phyloP scores from a whole-genome alignment of 1,140 invertebrate species.

The Harlomillsia oculata region DNA sequence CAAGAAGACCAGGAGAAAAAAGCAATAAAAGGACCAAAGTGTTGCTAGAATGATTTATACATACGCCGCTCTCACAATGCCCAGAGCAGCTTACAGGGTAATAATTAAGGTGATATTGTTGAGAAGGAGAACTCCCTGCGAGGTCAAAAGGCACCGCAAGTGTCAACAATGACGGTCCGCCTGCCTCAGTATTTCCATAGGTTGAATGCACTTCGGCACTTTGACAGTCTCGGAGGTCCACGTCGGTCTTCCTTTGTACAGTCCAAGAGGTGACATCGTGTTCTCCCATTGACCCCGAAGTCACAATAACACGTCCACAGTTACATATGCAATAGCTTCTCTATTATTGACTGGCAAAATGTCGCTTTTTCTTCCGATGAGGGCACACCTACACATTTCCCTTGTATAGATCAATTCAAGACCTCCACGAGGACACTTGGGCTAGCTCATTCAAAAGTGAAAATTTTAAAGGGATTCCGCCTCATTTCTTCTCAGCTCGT shows the following conservation, averaged over 20 bases:
- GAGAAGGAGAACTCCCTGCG: slow-evolving; percentile 14
- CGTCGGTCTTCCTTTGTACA: slow-evolving; percentile 1
- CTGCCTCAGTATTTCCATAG: slow-evolving; percentile 3
- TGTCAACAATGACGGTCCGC: slow-evolving; percentile 23
- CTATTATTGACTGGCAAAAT: slow-evolving; percentile 10
- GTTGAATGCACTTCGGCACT: slow-evolving; percentile 25
- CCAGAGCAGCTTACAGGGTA: too few species aligned
- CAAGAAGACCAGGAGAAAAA: too few species aligned
- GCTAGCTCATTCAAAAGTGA: background rate
- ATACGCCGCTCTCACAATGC: too few species aligned
- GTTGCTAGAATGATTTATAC: too few species aligned
- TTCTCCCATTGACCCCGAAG: slow-evolving; percentile 3
- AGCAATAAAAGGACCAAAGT: too few species aligned
- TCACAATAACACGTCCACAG: slow-evolving; percentile 1
- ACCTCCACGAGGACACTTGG: slow-evolving; percentile 6
- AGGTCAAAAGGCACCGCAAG: slow-evolving; percentile 29
- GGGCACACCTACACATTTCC: background rate
- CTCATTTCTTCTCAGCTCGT: background rate
- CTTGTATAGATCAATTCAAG: background rate
- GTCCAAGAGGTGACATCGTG: slow-evolving; percentile 3
- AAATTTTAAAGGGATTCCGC: too few species aligned
- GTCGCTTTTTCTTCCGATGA: too few species aligned
- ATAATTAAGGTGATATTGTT: slow-evolving; percentile 27
- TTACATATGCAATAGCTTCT: background rate
- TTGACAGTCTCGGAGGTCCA: slow-evolving; percentile 23